A percentile compares a stretch with the other conserved stretches of the same genome.
Evolutionary conservation across 1,140 invertebrate genomes (phyloP).

Genomic region (Drosophila nigromelanica): DNA sequence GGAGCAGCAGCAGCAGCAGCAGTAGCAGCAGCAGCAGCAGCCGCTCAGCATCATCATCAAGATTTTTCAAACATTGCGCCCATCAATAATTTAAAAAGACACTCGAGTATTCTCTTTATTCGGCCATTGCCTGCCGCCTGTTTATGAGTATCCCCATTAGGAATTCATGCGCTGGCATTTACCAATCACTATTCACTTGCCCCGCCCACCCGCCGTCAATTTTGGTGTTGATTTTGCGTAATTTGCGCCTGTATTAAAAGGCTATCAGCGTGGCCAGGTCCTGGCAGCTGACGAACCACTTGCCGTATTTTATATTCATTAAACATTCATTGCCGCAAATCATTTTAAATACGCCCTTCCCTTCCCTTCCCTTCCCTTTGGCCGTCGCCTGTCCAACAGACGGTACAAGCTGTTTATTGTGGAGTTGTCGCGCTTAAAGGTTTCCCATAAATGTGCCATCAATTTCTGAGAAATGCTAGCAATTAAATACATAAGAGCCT

Average conservation of each 20-base stretch:
- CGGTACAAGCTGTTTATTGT: constrained; percentile 10
- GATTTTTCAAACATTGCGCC: constrained; percentile 34
- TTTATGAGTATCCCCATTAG: constrained; percentile 56
- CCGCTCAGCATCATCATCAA: constrained; percentile 37
- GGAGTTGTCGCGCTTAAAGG: background rate
- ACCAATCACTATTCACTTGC: constrained; percentile 58
- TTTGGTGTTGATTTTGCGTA: constrained; percentile 76
- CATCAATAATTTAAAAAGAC: constrained; percentile 77
- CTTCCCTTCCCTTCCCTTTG: background rate
- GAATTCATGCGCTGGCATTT: constrained; percentile 70
- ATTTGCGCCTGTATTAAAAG: constrained; percentile 76
- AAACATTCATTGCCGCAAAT: constrained; percentile 68
- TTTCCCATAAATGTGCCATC: background rate
- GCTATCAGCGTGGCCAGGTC: constrained; percentile 55
- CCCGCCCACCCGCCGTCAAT: background rate
- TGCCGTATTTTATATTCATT: constrained; percentile 74
- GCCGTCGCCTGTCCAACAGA: background rate
- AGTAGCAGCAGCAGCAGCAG: constrained; percentile 7
- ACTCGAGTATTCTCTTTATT: constrained; percentile 71
- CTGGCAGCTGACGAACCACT: constrained; percentile 41
- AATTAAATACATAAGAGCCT: background rate
- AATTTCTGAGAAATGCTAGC: background rate
- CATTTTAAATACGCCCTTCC: constrained; percentile 49
- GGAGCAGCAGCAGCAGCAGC: constrained; percentile 15
- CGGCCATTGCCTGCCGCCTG: constrained; percentile 2